Conservation (phyloP, 2,888 invertebrate species). For the Archaeoteleia sp. region DNA sequence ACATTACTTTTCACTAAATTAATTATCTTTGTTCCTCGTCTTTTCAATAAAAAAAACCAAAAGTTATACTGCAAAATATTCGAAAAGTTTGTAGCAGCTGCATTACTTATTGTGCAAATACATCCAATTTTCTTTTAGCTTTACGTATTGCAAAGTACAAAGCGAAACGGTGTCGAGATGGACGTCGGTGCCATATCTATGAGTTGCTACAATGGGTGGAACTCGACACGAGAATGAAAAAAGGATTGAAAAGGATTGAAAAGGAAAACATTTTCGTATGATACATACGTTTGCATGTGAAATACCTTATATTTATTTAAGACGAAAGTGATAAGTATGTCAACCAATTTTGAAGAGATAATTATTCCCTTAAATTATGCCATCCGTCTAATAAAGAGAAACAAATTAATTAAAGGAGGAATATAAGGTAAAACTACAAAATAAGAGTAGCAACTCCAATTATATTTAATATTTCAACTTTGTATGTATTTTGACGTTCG, state of each 20-base stretch:
- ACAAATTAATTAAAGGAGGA: no score
- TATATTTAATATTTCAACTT: no score
- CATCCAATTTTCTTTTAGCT: constrained; percentile 49
- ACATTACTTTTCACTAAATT: no score
- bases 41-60: not conserved
- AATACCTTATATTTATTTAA: constrained; percentile 39
- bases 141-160: constrained; percentile 48
- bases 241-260: constrained; percentile 50
- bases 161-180: constrained; percentile 52
- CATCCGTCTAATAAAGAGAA: no score
- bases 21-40: no score
- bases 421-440: no score
- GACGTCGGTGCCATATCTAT: constrained; percentile 44
- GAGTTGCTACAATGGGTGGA: constrained; percentile 44
- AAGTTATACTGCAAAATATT: constrained; percentile 30
- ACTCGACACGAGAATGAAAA: constrained; percentile 51
- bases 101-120: constrained; percentile 46
- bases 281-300: constrained; percentile 31
- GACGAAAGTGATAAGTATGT: constrained; percentile 21
- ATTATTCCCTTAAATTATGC: no score
- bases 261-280: constrained; percentile 45
- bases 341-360: no score
- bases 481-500: no score
- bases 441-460: no score
- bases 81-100: constrained; percentile 28